A percentile compares a stretch with the other conserved stretches of the same genome.
phyloP scores from a whole-genome alignment of 2,113 vertebrate genomes.

The Clarias macrocephalus region DNA sequence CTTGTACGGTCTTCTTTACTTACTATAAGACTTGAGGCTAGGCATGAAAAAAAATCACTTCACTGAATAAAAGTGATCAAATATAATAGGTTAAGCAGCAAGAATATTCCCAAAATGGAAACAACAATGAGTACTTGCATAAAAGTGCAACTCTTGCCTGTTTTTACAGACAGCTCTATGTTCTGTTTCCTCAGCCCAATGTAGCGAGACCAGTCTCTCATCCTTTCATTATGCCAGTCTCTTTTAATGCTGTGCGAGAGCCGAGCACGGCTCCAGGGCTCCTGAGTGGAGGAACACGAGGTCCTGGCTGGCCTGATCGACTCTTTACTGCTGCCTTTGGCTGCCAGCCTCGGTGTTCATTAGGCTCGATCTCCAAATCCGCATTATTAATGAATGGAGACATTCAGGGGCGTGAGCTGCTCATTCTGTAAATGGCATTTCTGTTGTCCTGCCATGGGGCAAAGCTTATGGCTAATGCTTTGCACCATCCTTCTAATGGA shows the following conservation, averaged over 20 bases:
- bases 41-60: not conserved
- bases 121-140: constrained; percentile 7
- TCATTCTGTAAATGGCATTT: constrained; percentile 72
- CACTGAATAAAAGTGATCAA: constrained; percentile 3
- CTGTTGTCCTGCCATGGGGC: constrained; percentile 73
- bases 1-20: not conserved
- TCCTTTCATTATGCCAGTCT: constrained; percentile 47
- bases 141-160: not conserved
- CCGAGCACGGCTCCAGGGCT: constrained; percentile 57
- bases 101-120: constrained; percentile 19
- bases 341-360: constrained; percentile 73
- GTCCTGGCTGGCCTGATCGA: constrained; percentile 68
- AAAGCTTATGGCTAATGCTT: constrained; percentile 72
- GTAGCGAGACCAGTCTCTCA: constrained; percentile 29
- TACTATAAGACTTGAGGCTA: not conserved
- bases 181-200: constrained; percentile 18
- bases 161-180: not conserved
- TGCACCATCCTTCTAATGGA: constrained; percentile 66
- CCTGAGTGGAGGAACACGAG: constrained; percentile 60
- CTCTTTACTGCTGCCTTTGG: constrained; percentile 73
- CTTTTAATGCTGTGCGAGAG: constrained; percentile 61
- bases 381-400: constrained; percentile 76
- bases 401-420: constrained; percentile 70
- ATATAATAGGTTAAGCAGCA: not conserved
- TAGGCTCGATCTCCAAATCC: constrained; percentile 67